Percentiles rank a stretch among this genome's conserved stretches.
Conservation (phyloP, 1,140 invertebrate genomes). For the Trachymyrmex septentrionalis region DNA sequence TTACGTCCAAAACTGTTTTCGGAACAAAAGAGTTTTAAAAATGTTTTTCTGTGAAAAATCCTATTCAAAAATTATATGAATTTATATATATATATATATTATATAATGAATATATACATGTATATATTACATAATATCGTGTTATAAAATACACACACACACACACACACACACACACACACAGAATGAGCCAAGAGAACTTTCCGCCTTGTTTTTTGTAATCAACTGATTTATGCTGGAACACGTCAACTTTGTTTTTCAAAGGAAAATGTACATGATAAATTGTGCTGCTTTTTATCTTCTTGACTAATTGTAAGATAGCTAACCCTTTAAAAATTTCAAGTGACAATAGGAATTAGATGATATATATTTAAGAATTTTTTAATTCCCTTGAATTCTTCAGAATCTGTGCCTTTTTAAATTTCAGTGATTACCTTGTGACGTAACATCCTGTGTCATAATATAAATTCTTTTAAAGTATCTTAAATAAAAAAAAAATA, state of each 20-base stretch:
- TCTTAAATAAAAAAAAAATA: background rate
- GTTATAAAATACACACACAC: too few species aligned
- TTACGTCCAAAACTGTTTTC: background rate
- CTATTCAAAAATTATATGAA: too few species aligned
- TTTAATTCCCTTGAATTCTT: background rate
- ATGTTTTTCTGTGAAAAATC: too few species aligned
- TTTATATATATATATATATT: too few species aligned
- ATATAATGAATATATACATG: background rate
- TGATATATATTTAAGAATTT: background rate
- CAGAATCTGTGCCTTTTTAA: background rate
- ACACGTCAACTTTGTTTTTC: background rate
- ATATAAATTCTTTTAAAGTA: background rate
- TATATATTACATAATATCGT: too few species aligned
- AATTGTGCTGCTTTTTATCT: background rate
- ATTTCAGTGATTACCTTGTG: background rate
- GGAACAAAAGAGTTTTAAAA: background rate
- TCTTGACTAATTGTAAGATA: background rate
- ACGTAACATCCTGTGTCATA: background rate
- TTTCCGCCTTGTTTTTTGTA: background rate
- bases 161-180: too few species aligned
- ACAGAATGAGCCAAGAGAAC: background rate
- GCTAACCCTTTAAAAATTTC: background rate
- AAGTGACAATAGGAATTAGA: background rate
- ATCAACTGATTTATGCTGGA: background rate
- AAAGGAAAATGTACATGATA: background rate